Conservation (phyloP, 2,888 invertebrate species). For the Poecilobothrus nobilitatus region DNA sequence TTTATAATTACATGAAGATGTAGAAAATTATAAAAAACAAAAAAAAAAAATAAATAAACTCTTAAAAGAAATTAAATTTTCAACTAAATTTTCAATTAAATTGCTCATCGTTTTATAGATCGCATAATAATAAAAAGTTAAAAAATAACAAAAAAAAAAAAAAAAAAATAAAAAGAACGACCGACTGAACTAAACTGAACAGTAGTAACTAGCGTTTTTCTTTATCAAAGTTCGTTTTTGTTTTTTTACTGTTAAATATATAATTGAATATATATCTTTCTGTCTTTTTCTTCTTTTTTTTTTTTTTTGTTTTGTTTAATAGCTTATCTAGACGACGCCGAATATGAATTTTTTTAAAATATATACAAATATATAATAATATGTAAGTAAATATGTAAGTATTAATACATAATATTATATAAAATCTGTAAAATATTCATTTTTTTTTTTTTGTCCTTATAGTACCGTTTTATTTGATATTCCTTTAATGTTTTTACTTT, state of each 20-base stretch:
- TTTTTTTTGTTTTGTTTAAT: background rate
- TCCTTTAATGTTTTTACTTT: background rate
- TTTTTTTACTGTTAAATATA: background rate
- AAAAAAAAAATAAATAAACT: background rate
- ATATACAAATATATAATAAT: too few relatives aligned
- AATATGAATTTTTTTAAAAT: background rate
- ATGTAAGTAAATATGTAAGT: too few relatives aligned
- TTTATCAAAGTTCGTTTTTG: background rate
- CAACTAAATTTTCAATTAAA: constrained; percentile 3
- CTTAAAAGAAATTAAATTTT: background rate
- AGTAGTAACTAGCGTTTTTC: too few relatives aligned
- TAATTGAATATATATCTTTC: background rate
- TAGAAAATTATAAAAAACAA: background rate
- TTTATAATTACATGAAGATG: background rate
- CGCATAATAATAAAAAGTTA: too few relatives aligned
- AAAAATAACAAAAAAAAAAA: too few relatives aligned
- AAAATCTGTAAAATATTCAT: too few relatives aligned
- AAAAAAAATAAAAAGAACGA: too few relatives aligned
- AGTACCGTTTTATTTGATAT: background rate
- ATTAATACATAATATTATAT: too few relatives aligned
- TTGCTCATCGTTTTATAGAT: background rate
- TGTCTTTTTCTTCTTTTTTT: too few relatives aligned
- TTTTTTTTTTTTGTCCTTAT: too few relatives aligned
- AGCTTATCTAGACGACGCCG: background rate
- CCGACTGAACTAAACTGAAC: too few relatives aligned